Conservation (phyloP, 2,113 vertebrate genomes). For the Probosciger aterrimus region DNA sequence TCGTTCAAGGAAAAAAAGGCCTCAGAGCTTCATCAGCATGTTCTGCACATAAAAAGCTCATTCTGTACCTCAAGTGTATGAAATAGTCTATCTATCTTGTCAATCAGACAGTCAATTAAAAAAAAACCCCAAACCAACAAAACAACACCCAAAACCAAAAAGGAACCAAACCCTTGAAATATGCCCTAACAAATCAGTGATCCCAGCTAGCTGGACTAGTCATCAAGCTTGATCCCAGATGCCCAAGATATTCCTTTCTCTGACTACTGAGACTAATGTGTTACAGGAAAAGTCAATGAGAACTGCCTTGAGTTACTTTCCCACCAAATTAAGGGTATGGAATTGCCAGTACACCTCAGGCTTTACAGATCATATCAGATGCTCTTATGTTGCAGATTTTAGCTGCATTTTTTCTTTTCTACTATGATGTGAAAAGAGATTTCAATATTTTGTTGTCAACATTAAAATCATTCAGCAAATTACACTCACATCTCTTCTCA, state of each 20-base stretch:
- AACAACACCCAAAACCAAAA: background rate
- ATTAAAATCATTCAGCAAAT: background rate
- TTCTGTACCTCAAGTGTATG: background rate
- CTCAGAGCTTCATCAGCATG: background rate
- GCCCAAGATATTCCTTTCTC: background rate
- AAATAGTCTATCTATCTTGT: background rate
- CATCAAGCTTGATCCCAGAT: background rate
- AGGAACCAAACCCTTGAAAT: background rate
- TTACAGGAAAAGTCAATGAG: background rate
- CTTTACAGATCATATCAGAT: background rate
- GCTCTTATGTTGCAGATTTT: background rate
- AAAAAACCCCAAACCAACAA: background rate
- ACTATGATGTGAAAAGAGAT: rapidly evolving
- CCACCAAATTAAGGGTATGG: background rate
- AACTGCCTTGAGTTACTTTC: background rate
- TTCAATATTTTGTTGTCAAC: background rate
- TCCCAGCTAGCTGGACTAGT: background rate
- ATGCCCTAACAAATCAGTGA: background rate
- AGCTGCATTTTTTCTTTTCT: background rate
- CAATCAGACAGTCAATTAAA: background rate
- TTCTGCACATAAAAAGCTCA: background rate
- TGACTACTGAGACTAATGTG: background rate
- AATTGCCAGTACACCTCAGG: background rate
- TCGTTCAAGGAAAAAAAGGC: background rate
- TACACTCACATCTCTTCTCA: background rate